Evolutionary conservation across 2,113 vertebrate genomes (phyloP).

Genomic region (Muscicapa adusta): DNA sequence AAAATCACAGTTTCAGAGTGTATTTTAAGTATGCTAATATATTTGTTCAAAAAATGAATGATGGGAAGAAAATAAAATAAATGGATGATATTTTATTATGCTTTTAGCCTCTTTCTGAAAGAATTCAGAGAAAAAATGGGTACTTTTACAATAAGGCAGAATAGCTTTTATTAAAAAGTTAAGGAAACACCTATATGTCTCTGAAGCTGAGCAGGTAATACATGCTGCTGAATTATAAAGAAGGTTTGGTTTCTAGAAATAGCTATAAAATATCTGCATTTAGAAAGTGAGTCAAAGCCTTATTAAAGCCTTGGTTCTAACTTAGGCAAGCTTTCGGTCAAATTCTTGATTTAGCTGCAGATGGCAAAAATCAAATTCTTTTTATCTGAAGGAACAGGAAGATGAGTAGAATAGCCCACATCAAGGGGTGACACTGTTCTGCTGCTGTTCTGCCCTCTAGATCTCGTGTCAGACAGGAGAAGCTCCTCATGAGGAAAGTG

Average conservation of each 20-base stretch:
- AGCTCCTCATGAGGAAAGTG: not conserved
- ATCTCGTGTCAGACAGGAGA: not conserved
- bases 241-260: not conserved
- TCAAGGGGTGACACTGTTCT: not conserved
- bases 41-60: not conserved
- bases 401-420: not conserved
- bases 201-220: not conserved
- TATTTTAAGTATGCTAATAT: slow-evolving; percentile 43
- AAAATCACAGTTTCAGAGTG: slow-evolving; percentile 75
- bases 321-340: not conserved
- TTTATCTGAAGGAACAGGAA: not conserved
- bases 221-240: not conserved
- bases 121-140: not conserved
- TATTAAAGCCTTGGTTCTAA: not conserved
- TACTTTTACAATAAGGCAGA: not conserved
- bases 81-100: not conserved
- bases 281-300: not conserved
- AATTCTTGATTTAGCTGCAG: not conserved
- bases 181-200: not conserved
- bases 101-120: slow-evolving; percentile 17
- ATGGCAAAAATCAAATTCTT: not conserved
- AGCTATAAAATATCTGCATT: not conserved
- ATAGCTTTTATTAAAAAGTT: not conserved
- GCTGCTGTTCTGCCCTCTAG: not conserved
- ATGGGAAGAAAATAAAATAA: slow-evolving; percentile 13